Conservation (phyloP, 2,888 invertebrate species). For the Sceliomorpha sp. region DNA sequence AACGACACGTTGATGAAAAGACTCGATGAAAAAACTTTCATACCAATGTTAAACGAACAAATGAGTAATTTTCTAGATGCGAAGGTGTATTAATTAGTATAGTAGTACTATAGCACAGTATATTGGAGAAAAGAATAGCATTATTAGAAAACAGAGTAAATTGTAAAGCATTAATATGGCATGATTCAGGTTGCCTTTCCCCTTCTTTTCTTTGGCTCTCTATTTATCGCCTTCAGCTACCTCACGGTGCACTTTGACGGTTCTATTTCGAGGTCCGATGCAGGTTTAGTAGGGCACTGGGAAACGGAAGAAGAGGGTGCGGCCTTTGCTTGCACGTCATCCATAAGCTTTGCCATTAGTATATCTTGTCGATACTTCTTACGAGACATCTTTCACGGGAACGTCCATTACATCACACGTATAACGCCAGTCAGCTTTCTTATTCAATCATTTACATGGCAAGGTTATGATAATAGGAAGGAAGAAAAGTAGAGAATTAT, state of each 20-base stretch:
- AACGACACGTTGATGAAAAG: too few species aligned
- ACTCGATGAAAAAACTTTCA: too few species aligned
- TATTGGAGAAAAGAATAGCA: conserved; percentile 36
- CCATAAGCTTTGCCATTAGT: conserved; percentile 21
- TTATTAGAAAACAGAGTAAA: conserved; percentile 31
- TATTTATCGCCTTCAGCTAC: conserved; percentile 35
- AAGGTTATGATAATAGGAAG: background rate
- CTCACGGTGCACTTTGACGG: conserved; percentile 49
- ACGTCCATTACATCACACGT: conserved; percentile 11
- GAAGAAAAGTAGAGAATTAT: too few species aligned
- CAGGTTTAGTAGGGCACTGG: conserved; percentile 59
- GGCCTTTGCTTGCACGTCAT: conserved; percentile 45
- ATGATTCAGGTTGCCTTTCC: conserved; percentile 17
- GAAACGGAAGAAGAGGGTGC: conserved; percentile 60
- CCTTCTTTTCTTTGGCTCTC: conserved; percentile 25
- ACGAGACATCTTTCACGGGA: conserved; percentile 10
- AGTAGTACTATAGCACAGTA: too few species aligned
- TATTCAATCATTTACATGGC: background rate
- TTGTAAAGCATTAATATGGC: conserved; percentile 36
- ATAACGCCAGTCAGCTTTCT: background rate
- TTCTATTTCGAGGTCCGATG: conserved; percentile 56
- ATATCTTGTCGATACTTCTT: conserved; percentile 28
- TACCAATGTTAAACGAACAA: too few species aligned
- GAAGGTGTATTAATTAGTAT: too few species aligned
- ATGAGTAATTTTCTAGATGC: too few species aligned